These are phyloP conservation scores for Scaptomyza caliginosa DNA, from an alignment of 2,888 invertebrate genomes.

Conservation along the genomic window DNA sequence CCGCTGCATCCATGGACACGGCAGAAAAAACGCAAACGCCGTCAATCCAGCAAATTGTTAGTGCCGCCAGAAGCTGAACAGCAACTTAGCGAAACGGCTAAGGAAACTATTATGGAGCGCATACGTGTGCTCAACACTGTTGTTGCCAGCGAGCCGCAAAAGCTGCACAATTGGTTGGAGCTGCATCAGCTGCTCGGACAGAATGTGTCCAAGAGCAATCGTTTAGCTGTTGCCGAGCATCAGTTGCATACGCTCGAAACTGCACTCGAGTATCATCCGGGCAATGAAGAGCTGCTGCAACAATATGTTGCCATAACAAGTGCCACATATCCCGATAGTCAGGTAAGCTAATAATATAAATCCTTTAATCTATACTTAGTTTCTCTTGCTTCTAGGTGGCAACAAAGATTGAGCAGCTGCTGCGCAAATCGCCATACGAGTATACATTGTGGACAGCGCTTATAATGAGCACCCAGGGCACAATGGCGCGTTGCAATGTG, in stretches of 20 bases:
- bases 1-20: background rate
- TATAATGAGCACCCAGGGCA: slow-evolving; percentile 83
- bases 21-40: slow-evolving; percentile 10
- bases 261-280: slow-evolving; percentile 86
- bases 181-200: slow-evolving; percentile 86
- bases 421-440: slow-evolving; percentile 77
- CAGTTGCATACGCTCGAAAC: slow-evolving; percentile 87
- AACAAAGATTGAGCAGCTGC: slow-evolving; percentile 73
- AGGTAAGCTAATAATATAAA: slow-evolving; percentile 82
- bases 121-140: slow-evolving; percentile 46
- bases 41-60: background rate
- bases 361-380: background rate
- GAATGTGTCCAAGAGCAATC: slow-evolving; percentile 76
- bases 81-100: slow-evolving; percentile 18
- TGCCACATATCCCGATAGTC: slow-evolving; percentile 86
- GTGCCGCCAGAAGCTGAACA: slow-evolving; percentile 3
- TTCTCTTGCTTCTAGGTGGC: slow-evolving; percentile 84
- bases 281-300: slow-evolving; percentile 85
- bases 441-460: slow-evolving; percentile 82
- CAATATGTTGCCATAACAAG: slow-evolving; percentile 82
- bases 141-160: slow-evolving; percentile 44
- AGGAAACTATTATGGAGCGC: slow-evolving; percentile 78
- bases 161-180: slow-evolving; percentile 86
- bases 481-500: slow-evolving; percentile 87
- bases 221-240: slow-evolving; percentile 84